Percentiles rank a stretch among this genome's conserved stretches.
These are phyloP conservation scores for Pyrgilauda ruficollis DNA, from an alignment of 2,113 vertebrate genomes.

Conservation along the genomic window DNA sequence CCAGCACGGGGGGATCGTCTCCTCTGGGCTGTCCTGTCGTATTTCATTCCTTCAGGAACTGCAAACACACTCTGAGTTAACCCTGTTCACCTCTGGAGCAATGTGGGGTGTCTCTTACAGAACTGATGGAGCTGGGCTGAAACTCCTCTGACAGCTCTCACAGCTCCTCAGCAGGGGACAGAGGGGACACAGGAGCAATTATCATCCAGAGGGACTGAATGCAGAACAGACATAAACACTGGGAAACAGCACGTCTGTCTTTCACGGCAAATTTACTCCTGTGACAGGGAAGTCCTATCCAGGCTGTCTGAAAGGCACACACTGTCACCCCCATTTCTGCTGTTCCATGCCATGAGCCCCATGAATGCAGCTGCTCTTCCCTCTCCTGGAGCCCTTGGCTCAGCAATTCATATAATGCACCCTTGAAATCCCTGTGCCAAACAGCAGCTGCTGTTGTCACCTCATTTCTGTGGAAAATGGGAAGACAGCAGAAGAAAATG, in stretches of 20 bases:
- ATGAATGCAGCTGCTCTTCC: background rate
- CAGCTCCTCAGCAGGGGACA: background rate
- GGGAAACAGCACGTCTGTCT: background rate
- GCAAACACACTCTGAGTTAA: background rate
- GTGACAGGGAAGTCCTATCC: background rate
- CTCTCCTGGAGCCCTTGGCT: background rate
- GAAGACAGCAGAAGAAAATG: background rate
- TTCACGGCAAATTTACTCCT: background rate
- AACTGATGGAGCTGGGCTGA: background rate
- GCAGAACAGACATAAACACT: background rate
- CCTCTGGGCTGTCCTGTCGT: background rate
- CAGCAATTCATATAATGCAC: background rate
- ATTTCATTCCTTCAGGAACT: background rate
- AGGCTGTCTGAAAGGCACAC: background rate
- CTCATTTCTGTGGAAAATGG: background rate
- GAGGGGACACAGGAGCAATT: slow-evolving; percentile 22
- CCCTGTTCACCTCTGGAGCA: background rate
- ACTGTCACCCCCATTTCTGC: background rate
- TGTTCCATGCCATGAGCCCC: background rate
- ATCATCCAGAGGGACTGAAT: background rate
- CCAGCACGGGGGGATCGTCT: fast-evolving
- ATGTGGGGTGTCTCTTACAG: background rate
- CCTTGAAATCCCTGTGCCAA: background rate
- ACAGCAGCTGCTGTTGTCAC: background rate
- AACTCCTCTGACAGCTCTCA: background rate